phyloP scores from a whole-genome alignment of 2,888 invertebrate genomes.

The Steinernema carpocapsae region DNA sequence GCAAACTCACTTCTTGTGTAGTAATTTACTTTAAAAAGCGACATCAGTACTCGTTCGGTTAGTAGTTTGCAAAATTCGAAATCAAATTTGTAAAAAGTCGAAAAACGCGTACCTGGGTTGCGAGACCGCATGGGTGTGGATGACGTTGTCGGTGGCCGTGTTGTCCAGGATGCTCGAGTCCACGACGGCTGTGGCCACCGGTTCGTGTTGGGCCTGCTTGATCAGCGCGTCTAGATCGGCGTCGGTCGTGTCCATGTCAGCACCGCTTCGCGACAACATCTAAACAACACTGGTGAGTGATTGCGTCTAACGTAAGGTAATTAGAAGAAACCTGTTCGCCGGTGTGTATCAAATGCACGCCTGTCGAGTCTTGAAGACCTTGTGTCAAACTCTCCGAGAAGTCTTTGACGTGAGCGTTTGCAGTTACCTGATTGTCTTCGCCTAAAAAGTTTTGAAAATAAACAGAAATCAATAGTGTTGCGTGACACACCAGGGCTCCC shows the following conservation, averaged over 20 bases:
- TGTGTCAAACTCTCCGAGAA: slow-evolving; percentile 66
- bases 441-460: slow-evolving; percentile 25
- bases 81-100: background rate
- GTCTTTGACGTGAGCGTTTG: slow-evolving; percentile 59
- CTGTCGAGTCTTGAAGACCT: slow-evolving; percentile 66
- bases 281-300: background rate
- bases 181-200: slow-evolving; percentile 54
- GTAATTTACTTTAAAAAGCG: slow-evolving; percentile 58
- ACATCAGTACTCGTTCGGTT: background rate
- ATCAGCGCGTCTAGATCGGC: slow-evolving; percentile 57
- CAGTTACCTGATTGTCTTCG: slow-evolving; percentile 54
- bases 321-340: slow-evolving; percentile 57
- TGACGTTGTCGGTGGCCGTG: slow-evolving; percentile 57
- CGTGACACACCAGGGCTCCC: background rate
- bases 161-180: slow-evolving; percentile 52
- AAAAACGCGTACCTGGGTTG: slow-evolving; percentile 60
- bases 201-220: slow-evolving; percentile 53
- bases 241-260: slow-evolving; percentile 50
- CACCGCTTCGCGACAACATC: slow-evolving; percentile 34
- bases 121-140: slow-evolving; percentile 59
- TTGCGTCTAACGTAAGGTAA: background rate
- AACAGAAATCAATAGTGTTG: background rate
- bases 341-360: slow-evolving; percentile 67
- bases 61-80: background rate
- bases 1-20: slow-evolving; percentile 65